These are phyloP conservation scores for Ceratina australensis DNA, from an alignment of 1,140 invertebrate species.

Conservation along the genomic window DNA sequence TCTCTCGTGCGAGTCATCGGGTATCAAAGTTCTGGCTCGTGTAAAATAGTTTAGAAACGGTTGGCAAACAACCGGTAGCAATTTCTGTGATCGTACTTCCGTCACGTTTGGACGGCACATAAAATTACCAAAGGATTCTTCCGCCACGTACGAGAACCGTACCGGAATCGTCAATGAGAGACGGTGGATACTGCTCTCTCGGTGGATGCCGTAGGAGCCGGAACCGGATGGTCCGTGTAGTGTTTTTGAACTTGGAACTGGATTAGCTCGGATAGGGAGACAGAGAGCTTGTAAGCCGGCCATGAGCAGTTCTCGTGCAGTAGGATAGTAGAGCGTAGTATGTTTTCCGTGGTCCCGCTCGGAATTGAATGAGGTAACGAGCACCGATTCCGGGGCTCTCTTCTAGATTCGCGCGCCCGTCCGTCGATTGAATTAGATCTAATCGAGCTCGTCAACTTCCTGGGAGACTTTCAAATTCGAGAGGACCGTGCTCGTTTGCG, in stretches of 20 bases:
- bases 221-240: slow-evolving; percentile 16
- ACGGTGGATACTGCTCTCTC: background rate
- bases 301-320: no score
- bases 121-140: slow-evolving; percentile 51
- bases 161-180: slow-evolving; percentile 24
- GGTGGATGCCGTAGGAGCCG: background rate
- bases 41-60: background rate
- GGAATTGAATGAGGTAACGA: slow-evolving; percentile 16
- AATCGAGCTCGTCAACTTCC: slow-evolving; percentile 15
- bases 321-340: slow-evolving; percentile 1
- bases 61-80: slow-evolving; percentile 51
- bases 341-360: slow-evolving; percentile 15
- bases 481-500: background rate
- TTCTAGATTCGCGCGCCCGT: background rate
- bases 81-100: slow-evolving; percentile 55
- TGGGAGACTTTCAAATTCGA: background rate
- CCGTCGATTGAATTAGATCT: slow-evolving; percentile 2
- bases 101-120: slow-evolving; percentile 52
- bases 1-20: no score
- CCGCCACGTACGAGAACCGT: slow-evolving; percentile 27
- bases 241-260: slow-evolving; percentile 31
- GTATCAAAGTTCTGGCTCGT: no score
- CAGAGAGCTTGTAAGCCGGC: slow-evolving; percentile 13
- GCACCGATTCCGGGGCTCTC: background rate
- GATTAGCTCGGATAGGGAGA: slow-evolving; percentile 11